A percentile compares a stretch with the other conserved stretches of the same genome.
phyloP scores from a whole-genome alignment of 2,113 vertebrate species.

The Sander vitreus region DNA sequence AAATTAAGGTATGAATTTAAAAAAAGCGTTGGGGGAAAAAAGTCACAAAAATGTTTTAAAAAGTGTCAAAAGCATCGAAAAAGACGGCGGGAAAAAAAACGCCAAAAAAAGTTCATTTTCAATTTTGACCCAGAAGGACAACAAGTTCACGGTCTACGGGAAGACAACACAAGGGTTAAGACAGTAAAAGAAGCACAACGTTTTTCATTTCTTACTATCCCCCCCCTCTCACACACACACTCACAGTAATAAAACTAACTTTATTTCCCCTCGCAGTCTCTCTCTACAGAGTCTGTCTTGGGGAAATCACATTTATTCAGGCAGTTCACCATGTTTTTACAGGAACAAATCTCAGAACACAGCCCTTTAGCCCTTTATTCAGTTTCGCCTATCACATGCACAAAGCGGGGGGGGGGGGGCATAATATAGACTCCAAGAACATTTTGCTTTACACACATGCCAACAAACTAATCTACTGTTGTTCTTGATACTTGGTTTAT shows the following conservation, averaged over 20 bases:
- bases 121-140: no score
- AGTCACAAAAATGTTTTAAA: no score
- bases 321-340: conserved; percentile 62
- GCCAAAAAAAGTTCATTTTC: no score
- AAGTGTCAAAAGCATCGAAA: no score
- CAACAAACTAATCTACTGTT: conserved; percentile 28
- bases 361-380: conserved; percentile 17
- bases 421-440: neutral
- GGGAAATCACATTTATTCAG: conserved; percentile 56
- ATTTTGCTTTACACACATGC: conserved; percentile 21
- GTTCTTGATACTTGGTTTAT: no score
- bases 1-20: no score
- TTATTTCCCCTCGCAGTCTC: conserved; percentile 22
- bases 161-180: neutral
- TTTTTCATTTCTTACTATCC: conserved; percentile 47
- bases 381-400: no score
- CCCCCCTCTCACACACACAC: conserved; percentile 43
- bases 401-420: neutral
- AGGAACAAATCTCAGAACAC: conserved; percentile 33
- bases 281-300: conserved; percentile 59
- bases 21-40: no score
- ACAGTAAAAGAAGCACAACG: conserved; percentile 18
- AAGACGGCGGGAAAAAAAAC: no score
- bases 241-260: conserved; percentile 60
- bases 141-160: no score